Conservation (phyloP, 64 coral and sea anemone genomes). For the Trachythela sp. region DNA sequence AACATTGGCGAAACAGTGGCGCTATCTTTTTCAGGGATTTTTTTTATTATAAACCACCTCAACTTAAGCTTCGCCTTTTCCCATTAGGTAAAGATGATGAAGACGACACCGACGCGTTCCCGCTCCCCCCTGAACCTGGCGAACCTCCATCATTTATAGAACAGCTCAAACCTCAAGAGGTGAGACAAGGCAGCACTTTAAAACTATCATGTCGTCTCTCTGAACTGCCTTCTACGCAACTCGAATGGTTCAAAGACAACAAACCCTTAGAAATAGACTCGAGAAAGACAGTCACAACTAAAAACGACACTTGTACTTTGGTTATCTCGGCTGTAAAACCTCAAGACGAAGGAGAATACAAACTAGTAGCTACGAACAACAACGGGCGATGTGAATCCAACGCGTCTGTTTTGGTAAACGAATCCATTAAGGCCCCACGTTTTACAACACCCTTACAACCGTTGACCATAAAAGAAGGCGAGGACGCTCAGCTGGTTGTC, state of each 20-base stretch:
- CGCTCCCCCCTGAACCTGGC: not conserved
- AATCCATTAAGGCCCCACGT: not conserved
- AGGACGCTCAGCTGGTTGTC: constrained; percentile 10
- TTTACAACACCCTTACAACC: not conserved
- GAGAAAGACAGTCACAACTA: not conserved
- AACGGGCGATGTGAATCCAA: not conserved
- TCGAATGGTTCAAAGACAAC: constrained; percentile 4
- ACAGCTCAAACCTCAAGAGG: not conserved
- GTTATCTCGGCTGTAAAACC: not conserved
- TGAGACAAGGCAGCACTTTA: constrained; percentile 10
- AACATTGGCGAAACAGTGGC: too few relatives aligned
- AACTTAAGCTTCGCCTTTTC: too few relatives aligned
- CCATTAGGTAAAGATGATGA: not conserved
- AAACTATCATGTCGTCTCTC: not conserved
- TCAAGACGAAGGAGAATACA: constrained; percentile 10
- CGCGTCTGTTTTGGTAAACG: not conserved
- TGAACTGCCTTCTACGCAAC: not conserved
- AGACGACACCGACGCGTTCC: not conserved
- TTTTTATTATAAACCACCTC: too few relatives aligned
- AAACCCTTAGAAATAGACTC: not conserved
- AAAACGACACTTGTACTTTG: not conserved
- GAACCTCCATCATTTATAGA: not conserved
- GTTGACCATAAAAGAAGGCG: not conserved
- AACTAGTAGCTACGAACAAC: not conserved
- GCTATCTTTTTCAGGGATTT: not conserved